Percentiles rank a stretch among this genome's conserved stretches.
Evolutionary conservation across 2,113 vertebrate species (phyloP).

Genomic region (Hiodon tergisus): DNA sequence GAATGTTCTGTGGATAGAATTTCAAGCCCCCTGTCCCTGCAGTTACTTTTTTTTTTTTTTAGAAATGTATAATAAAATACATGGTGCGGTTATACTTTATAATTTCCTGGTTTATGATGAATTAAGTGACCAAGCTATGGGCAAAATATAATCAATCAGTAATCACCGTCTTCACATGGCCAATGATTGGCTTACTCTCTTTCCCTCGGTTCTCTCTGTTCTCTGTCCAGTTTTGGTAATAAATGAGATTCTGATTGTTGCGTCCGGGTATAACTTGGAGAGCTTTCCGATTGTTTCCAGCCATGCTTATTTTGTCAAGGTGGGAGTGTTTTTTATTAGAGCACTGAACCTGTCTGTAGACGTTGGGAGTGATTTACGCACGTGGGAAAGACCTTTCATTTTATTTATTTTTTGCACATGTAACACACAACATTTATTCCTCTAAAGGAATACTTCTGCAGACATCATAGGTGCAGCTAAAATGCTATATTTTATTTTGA

Average conservation of each 20-base stretch:
- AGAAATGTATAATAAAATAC: no score
- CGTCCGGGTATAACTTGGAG: background rate
- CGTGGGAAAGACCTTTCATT: background rate
- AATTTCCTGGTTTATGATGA: no score
- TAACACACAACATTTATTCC: background rate
- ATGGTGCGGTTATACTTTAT: no score
- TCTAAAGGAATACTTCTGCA: no score
- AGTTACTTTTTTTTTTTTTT: no score
- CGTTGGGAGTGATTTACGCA: background rate
- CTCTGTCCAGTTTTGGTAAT: background rate
- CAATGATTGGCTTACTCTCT: background rate
- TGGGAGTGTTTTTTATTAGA: background rate
- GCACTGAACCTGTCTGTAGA: background rate
- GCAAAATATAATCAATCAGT: background rate
- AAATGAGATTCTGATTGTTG: slow-evolving; percentile 6
- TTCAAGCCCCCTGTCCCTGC: no score
- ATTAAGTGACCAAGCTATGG: background rate
- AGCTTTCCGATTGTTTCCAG: background rate
- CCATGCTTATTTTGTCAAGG: background rate
- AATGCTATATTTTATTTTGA: no score
- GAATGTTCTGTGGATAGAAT: no score
- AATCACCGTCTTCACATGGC: background rate
- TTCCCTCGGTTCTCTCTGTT: background rate
- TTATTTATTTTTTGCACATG: background rate
- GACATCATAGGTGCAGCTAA: no score